phyloP scores from a whole-genome alignment of 1,140 invertebrate genomes.

The Bombus pascuorum region DNA sequence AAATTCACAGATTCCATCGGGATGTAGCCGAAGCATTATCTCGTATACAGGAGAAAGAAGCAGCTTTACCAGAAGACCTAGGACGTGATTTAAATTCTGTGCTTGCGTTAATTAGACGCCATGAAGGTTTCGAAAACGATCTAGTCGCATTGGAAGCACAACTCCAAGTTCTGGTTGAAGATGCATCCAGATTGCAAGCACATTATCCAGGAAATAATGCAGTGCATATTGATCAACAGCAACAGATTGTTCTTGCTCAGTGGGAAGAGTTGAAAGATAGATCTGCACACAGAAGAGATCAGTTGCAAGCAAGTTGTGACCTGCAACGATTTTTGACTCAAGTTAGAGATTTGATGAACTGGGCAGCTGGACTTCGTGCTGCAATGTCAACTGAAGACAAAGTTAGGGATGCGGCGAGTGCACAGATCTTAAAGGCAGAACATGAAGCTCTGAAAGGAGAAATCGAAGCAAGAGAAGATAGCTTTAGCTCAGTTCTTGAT shows the following conservation, averaged over 20 bases:
- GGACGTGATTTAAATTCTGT: slow-evolving; percentile 95
- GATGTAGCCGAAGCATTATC: slow-evolving; percentile 96
- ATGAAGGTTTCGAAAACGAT: slow-evolving; percentile 98
- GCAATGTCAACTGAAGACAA: slow-evolving; percentile 92
- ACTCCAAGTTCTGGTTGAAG: slow-evolving; percentile 95
- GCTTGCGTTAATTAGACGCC: slow-evolving; percentile 90
- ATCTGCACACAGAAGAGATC: slow-evolving; percentile 89
- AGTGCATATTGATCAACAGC: slow-evolving; percentile 92
- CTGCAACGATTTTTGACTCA: slow-evolving; percentile 92
- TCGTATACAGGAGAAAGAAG: slow-evolving; percentile 94
- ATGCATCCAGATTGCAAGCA: slow-evolving; percentile 92
- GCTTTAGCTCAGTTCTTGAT: slow-evolving; percentile 90
- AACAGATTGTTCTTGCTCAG: slow-evolving; percentile 91
- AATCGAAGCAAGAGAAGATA: slow-evolving; percentile 96
- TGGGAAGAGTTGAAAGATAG: slow-evolving; percentile 94
- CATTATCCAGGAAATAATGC: slow-evolving; percentile 97
- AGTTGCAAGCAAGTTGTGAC: slow-evolving; percentile 93
- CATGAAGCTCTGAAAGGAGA: slow-evolving; percentile 96
- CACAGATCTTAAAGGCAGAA: slow-evolving; percentile 93
- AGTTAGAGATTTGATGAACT: slow-evolving; percentile 94
- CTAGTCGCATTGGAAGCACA: slow-evolving; percentile 96
- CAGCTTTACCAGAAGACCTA: slow-evolving; percentile 91
- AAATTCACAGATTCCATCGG: slow-evolving; percentile 98
- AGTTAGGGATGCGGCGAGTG: slow-evolving; percentile 92
- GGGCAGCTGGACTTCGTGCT: slow-evolving; percentile 91